Percentiles rank a stretch among this genome's conserved stretches.
Conservation (phyloP, 2,113 vertebrate genomes). For the Bambusicola thoracicus region DNA sequence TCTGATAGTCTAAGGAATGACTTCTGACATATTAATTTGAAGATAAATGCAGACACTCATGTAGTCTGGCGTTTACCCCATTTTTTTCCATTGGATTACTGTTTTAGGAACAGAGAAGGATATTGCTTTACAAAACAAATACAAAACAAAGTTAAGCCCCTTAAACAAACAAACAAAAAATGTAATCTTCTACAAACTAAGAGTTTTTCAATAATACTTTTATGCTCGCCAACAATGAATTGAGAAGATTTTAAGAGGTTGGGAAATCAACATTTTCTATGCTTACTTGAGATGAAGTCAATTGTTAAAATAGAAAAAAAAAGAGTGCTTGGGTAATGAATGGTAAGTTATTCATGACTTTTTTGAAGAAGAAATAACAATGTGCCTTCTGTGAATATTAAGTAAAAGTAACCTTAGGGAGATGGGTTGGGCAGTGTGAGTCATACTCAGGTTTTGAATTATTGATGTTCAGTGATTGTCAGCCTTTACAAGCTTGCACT, state of each 20-base stretch:
- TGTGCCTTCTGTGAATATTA: constrained; percentile 48
- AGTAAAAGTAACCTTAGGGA: constrained; percentile 40
- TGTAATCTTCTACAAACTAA: not conserved
- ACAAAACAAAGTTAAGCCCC: not conserved
- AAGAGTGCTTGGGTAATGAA: constrained; percentile 19
- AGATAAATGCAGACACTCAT: not conserved
- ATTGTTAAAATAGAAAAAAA: not conserved
- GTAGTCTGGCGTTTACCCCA: not conserved
- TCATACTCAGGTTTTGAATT: constrained; percentile 49
- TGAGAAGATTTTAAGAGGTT: not conserved
- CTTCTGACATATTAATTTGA: not conserved
- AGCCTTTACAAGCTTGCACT: not conserved
- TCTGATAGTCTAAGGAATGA: not conserved
- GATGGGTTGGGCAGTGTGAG: constrained; percentile 42
- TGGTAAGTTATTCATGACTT: constrained; percentile 60
- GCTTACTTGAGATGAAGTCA: not conserved
- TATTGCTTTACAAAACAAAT: not conserved
- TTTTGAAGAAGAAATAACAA: constrained; percentile 40
- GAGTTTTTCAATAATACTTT: not conserved
- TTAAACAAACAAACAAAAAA: not conserved
- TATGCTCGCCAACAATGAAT: not conserved
- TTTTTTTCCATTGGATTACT: not conserved
- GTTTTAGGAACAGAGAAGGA: not conserved
- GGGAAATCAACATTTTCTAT: not conserved
- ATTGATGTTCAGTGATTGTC: constrained; percentile 32